phyloP scores from a whole-genome alignment of 2,888 invertebrate species.

The Dicyrtoma fusca region DNA sequence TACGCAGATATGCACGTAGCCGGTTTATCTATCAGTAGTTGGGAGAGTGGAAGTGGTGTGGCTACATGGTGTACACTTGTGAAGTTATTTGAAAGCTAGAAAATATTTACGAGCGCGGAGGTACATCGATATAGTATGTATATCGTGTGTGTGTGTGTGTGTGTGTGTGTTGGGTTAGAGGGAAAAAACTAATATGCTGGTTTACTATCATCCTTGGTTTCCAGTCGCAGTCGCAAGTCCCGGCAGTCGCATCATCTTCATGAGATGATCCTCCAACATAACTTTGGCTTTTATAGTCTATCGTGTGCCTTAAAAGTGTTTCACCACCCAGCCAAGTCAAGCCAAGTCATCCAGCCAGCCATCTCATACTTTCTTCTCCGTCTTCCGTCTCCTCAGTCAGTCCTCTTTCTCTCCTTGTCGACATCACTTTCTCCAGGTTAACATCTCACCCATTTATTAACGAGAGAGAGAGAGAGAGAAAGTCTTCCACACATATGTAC shows the following conservation, averaged over 20 bases:
- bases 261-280: constrained; percentile 11
- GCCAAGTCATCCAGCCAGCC: too few relatives aligned
- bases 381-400: neutral
- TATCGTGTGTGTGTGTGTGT: too few relatives aligned
- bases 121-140: too few relatives aligned
- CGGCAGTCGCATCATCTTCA: constrained; percentile 6
- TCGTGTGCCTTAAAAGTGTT: constrained; percentile 16
- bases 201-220: constrained; percentile 8
- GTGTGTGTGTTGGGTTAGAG: neutral
- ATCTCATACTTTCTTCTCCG: neutral
- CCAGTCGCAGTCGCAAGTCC: too few relatives aligned
- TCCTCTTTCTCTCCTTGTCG: constrained; percentile 1
- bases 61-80: too few relatives aligned
- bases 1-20: too few relatives aligned
- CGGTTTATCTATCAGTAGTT: too few relatives aligned
- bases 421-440: neutral
- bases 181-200: constrained; percentile 13
- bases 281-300: constrained; percentile 20
- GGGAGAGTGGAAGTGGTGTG: too few relatives aligned
- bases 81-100: too few relatives aligned
- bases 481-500: neutral
- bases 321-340: neutral
- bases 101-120: too few relatives aligned
- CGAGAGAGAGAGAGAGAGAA: neutral
- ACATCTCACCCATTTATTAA: neutral